Evolutionary conservation across 2,797 vertebrate genomes (phyloP), one percentile per base, ranked within the genome.

Genomic region (Podarcis lilfordi): DNA sequence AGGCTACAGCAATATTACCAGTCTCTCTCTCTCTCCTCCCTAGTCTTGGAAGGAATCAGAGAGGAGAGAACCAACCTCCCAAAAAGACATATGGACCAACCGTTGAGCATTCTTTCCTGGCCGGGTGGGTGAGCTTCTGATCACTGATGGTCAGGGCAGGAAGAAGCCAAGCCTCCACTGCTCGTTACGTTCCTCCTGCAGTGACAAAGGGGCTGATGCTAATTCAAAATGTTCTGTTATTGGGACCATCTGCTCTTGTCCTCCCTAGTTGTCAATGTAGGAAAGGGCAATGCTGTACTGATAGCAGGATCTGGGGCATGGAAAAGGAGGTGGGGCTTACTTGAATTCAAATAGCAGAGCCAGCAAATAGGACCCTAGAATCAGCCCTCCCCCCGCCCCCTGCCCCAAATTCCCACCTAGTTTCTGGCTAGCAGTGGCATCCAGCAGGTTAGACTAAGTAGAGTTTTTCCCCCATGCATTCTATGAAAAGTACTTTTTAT

Each of bases 241-340:
- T 86, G 74, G 29, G 7, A 5, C 82, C 82, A 87, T 76, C 82
- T 90, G 82, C 61, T 84, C 43, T 35, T 25, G 17, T 11, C 35
- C 17, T 50, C 40, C n/a, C 17, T 37, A n/a, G 43, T 69, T 69
- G 27, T 7, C 40, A 11, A 29, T 72, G 21, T 19, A 43, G 82
- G 23, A 80, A 75, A 9, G 55, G 76, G 25, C 23, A 72, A 15
- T 19, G 2, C 11, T 29, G 29, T 40, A 72, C 59, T 75, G 43
- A 6, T 17, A 9, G 35, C 59, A 40, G 2, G n/a, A 59, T 35
- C 29, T 45, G 17, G 25, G 50, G 32, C 45, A 61, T 27, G 8
- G 9, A 25, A 35, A 64, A 45, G 27, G 21, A 17, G 35, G 0
- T 10, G 23, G 35, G 29, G 32, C 23, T 80, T 35, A 21, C n/a